These are phyloP conservation scores for Drosophila suzukii DNA, from an alignment of 1,140 invertebrate genomes.

Conservation along the genomic window DNA sequence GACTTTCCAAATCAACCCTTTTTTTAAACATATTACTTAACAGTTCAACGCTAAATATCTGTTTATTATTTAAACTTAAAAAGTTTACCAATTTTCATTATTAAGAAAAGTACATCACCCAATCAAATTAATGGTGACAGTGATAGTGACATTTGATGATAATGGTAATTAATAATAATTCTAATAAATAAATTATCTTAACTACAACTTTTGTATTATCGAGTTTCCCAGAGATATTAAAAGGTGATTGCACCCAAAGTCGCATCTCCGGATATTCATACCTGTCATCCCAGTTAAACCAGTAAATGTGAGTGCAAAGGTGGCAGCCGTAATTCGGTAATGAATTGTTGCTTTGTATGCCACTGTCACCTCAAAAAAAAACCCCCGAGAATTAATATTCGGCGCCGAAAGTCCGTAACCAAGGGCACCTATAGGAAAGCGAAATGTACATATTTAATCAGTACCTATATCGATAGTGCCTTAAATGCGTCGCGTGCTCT, in stretches of 20 bases:
- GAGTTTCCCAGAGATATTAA: neutral
- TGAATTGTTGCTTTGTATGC: conserved; percentile 15
- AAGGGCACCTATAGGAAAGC: conserved; percentile 53
- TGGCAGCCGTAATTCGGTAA: conserved; percentile 20
- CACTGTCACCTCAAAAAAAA: conserved; percentile 50
- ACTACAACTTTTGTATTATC: neutral
- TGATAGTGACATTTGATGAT: too few species aligned
- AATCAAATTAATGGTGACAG: too few species aligned
- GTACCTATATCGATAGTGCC: conserved; percentile 2
- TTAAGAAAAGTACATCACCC: too few species aligned
- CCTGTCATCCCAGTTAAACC: neutral
- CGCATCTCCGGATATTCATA: neutral
- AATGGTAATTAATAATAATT: neutral
- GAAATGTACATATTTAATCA: conserved; percentile 34
- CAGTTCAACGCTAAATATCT: too few species aligned
- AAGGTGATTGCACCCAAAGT: conserved; percentile 18
- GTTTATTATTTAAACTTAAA: too few species aligned
- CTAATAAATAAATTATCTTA: neutral
- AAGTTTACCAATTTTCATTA: too few species aligned
- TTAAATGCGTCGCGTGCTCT: conserved; percentile 7
- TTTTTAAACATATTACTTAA: too few species aligned
- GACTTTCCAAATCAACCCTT: too few species aligned
- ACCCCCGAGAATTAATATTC: conserved; percentile 58
- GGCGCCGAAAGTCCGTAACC: conserved; percentile 38
- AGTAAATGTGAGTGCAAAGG: conserved; percentile 20